Base-by-base conservation (phyloP, 2,113 vertebrate species). In the Anser cygnoides region DNA sequence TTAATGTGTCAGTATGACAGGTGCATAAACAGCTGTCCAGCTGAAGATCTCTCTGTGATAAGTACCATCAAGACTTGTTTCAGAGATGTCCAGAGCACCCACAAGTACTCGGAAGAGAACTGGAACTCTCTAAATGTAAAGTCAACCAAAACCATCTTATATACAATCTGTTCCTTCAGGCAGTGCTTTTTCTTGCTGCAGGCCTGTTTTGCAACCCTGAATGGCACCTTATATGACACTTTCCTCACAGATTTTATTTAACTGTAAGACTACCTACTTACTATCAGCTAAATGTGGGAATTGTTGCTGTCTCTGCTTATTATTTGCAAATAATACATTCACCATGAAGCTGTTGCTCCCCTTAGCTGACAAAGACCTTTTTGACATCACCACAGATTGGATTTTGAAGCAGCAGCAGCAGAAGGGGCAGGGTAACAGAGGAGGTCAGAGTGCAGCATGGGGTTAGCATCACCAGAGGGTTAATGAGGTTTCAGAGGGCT, bases 201-300 rank as follows among this genome's bases (percentile, higher is more conserved):
- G n/a, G 33, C 55, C 58, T 1, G 0, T 73, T 90, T 49, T 90
- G 55, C 59, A 92, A 57, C n/a, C 52, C 28, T 9, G 35, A 72
- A 28, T 63, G 43, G 39, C 39, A 55, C 68, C 43, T 84, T 75
- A 10, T 16, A 4, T 72, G 73, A 74, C 59, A 58, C 39, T 86
- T 82, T 22, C n/a, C 76, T 93, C 90, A 59, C 89, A 89, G 80
- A 74, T 92, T 94, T 86, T 89, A 57, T 91, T 89, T 90, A 58
- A n/a, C 78, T 73, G 33, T 9, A 0, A 80, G 95, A 50, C 85
- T 90, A 90, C 78, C 75, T 96, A 83, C 92, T 92, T 85, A 21
- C 39, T 76, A 55, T 62, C 81, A 83, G 82, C 44, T 50, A 5
- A 49, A 67, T 44, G 85, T 93, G 92, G 59, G 63, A 93, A 87